These are phyloP conservation scores for Sitobion miscanthi DNA, from an alignment of 1,140 invertebrate species.

Conservation along the genomic window DNA sequence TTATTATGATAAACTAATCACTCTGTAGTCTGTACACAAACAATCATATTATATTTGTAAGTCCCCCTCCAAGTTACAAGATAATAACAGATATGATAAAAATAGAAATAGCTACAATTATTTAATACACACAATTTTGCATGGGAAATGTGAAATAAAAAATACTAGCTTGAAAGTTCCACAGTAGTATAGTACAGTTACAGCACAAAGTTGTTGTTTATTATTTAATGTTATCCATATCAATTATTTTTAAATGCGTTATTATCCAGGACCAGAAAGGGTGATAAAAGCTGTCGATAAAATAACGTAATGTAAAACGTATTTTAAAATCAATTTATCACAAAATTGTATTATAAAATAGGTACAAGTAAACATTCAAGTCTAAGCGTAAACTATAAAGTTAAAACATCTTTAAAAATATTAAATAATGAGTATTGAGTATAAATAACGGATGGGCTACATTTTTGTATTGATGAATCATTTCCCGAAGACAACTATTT, in stretches of 20 bases:
- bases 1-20: not conserved
- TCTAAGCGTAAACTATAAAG: not conserved
- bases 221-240: not conserved
- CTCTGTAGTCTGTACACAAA: not conserved
- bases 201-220: not conserved
- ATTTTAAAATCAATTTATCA: not conserved
- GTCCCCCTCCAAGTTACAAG: not conserved
- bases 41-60: not conserved
- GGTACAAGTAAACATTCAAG: not conserved
- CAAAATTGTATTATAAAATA: not conserved
- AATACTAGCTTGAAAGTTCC: not conserved
- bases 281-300: not conserved
- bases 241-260: not conserved
- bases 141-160: not conserved
- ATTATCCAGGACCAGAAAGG: not conserved
- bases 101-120: constrained; percentile 25
- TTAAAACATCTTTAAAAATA: not conserved
- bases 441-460: not conserved
- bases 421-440: not conserved
- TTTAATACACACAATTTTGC: not conserved
- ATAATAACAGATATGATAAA: constrained; percentile 21
- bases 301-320: not conserved
- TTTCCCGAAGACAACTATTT: not conserved
- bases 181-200: not conserved
- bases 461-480: not conserved